Evolutionary conservation across 1,140 invertebrate species (phyloP).

Genomic region (Chlorops oryzae): DNA sequence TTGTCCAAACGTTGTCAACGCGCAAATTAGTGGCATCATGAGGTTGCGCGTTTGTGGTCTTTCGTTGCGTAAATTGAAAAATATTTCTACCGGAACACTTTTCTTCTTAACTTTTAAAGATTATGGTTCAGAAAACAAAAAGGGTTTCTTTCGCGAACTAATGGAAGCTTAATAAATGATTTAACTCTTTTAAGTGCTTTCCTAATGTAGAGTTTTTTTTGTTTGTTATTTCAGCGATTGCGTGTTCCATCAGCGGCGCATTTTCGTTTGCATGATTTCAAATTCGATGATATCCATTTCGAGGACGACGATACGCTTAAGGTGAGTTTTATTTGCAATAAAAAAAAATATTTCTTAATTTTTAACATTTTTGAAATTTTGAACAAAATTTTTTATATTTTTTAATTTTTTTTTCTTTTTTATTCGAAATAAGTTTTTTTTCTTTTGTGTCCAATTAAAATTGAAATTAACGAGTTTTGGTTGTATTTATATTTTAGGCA

Average conservation of each 20-base stretch:
- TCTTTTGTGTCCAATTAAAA: not conserved
- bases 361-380: not conserved
- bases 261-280: slow-evolving; percentile 75
- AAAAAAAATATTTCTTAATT: slow-evolving; percentile 2
- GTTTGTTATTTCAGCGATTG: slow-evolving; percentile 25
- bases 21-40: too few relatives aligned
- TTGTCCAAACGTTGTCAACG: too few relatives aligned
- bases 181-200: too few relatives aligned
- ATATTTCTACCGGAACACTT: too few relatives aligned
- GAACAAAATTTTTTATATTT: not conserved
- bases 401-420: slow-evolving; percentile 1
- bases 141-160: too few relatives aligned
- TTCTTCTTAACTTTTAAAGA: too few relatives aligned
- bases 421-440: not conserved
- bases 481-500: slow-evolving; percentile 53
- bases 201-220: too few relatives aligned
- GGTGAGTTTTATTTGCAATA: slow-evolving; percentile 43
- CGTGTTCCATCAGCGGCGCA: slow-evolving; percentile 74
- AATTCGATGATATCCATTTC: slow-evolving; percentile 81
- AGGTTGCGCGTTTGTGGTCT: too few relatives aligned
- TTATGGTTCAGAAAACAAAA: too few relatives aligned
- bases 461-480: not conserved
- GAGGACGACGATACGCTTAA: slow-evolving; percentile 79
- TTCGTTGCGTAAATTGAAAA: too few relatives aligned
- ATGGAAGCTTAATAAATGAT: too few relatives aligned